Evolutionary conservation across 1,140 invertebrate genomes (phyloP).

Genomic region (Harpegnathos saltator): DNA sequence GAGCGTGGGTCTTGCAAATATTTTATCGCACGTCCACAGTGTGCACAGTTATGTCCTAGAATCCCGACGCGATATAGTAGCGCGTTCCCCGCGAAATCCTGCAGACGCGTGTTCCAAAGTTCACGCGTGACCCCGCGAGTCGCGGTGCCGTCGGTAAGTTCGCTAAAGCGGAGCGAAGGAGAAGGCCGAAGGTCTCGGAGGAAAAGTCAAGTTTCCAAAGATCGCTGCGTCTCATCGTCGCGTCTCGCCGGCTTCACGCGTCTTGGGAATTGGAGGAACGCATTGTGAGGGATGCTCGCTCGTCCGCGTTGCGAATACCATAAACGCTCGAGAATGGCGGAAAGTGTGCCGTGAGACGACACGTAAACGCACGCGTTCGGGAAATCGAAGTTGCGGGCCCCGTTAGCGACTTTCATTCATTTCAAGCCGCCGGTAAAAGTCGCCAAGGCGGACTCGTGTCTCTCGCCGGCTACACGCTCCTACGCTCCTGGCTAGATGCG

Average conservation of each 20-base stretch:
- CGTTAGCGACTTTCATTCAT: slow-evolving; percentile 43
- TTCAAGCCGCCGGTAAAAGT: slow-evolving; percentile 8
- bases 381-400: slow-evolving; percentile 22
- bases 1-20: neutral
- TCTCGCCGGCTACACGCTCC: neutral
- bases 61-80: slow-evolving; percentile 18
- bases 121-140: neutral
- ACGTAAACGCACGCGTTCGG: slow-evolving; percentile 13
- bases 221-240: slow-evolving; percentile 5
- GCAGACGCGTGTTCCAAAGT: neutral
- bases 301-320: neutral
- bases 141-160: too few species aligned
- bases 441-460: neutral
- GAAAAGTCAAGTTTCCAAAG: slow-evolving; percentile 62
- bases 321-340: slow-evolving; percentile 26
- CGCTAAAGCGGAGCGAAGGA: too few species aligned
- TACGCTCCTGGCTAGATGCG: neutral
- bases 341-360: slow-evolving; percentile 53
- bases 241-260: slow-evolving; percentile 29
- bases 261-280: slow-evolving; percentile 50
- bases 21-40: neutral
- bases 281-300: neutral
- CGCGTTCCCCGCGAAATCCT: neutral
- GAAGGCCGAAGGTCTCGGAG: neutral
- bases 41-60: slow-evolving; percentile 1